These are phyloP conservation scores for Cyclura pinguis DNA, from an alignment of 2,797 vertebrate genomes.

Conservation along the genomic window DNA sequence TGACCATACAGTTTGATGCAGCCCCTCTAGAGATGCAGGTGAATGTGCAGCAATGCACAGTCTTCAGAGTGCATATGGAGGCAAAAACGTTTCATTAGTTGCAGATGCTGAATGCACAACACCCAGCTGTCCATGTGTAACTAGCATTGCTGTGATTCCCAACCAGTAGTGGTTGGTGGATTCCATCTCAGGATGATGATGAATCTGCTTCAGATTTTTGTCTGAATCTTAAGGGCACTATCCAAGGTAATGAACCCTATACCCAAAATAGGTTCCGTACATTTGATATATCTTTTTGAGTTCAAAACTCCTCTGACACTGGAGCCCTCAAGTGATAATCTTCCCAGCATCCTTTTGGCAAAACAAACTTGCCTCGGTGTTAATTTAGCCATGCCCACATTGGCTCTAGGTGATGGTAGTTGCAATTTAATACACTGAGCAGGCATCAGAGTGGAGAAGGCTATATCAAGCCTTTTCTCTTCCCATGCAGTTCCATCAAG, in stretches of 20 bases:
- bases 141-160: neutral
- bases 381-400: neutral
- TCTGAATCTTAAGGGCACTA: too few species aligned
- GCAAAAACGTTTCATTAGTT: neutral
- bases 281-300: too few species aligned
- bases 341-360: too few species aligned
- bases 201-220: too few species aligned
- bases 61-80: neutral
- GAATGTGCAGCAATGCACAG: neutral
- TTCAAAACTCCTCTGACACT: neutral
- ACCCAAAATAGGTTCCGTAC: too few species aligned
- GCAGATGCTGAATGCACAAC: neutral
- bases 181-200: too few species aligned
- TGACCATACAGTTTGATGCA: neutral
- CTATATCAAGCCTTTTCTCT: neutral
- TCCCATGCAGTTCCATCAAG: neutral
- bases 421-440: neutral
- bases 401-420: neutral
- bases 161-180: neutral
- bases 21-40: neutral
- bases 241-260: too few species aligned
- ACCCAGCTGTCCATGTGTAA: neutral
- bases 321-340: neutral
- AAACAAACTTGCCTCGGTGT: neutral
- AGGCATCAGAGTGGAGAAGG: neutral